Conservation (phyloP, 2,797 vertebrate species). For the Mico argentatus region DNA sequence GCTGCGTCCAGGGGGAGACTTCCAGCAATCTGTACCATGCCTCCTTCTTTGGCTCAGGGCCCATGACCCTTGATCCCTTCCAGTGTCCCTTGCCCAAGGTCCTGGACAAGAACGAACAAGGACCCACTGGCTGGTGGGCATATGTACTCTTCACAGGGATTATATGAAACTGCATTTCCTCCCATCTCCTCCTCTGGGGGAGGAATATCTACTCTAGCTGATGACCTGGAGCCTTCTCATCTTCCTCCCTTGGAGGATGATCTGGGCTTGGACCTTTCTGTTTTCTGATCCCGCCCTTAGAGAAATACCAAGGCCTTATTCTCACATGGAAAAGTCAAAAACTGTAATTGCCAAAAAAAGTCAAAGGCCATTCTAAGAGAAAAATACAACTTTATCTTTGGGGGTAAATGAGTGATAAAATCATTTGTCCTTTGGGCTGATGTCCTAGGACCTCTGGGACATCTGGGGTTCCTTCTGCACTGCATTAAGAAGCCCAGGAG, state of each 20-base stretch:
- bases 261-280: accelerated
- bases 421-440: neutral
- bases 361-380: neutral
- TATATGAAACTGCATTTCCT: neutral
- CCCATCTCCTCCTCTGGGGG: neutral
- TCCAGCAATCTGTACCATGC: neutral
- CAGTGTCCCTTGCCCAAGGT: neutral
- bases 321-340: neutral
- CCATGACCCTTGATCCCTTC: neutral
- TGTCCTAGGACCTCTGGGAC: neutral
- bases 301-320: neutral
- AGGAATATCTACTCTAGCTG: neutral
- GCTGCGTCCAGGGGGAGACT: neutral
- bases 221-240: neutral
- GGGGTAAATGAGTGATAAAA: neutral
- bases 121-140: neutral
- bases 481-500: neutral
- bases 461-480: neutral
- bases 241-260: neutral
- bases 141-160: neutral
- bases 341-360: neutral
- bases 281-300: neutral
- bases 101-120: neutral
- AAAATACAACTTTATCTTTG: neutral
- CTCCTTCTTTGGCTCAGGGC: neutral